Conservation (phyloP, 2,888 invertebrate genomes). For the Liopterus haemorrhoidalis region DNA sequence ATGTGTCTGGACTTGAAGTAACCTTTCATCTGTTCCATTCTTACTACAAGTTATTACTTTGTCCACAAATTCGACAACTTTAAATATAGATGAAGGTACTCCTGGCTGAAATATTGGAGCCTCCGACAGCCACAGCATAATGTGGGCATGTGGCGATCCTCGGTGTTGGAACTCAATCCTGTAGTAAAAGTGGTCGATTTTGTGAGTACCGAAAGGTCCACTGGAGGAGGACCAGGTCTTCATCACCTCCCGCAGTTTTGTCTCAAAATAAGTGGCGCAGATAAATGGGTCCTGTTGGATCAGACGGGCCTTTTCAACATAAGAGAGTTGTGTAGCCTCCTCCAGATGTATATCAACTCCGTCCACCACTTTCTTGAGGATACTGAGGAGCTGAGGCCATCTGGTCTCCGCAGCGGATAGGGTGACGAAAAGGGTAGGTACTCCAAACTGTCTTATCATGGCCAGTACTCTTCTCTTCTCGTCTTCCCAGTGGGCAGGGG, state of each 20-base stretch:
- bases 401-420: conserved; percentile 26
- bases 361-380: conserved; percentile 15
- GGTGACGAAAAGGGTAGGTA: conserved; percentile 25
- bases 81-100: too few species aligned
- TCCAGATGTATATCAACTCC: conserved; percentile 19
- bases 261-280: conserved; percentile 26
- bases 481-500: conserved; percentile 32
- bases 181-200: conserved; percentile 28
- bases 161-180: conserved; percentile 36
- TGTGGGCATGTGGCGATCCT: conserved; percentile 35
- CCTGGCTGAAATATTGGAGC: too few species aligned
- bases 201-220: conserved; percentile 28
- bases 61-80: conserved; percentile 23
- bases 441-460: conserved; percentile 26
- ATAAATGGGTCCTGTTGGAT: conserved; percentile 32
- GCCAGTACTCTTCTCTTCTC: conserved; percentile 29
- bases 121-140: conserved; percentile 34
- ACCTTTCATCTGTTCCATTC: conserved; percentile 19
- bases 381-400: conserved; percentile 25
- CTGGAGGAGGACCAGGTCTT: conserved; percentile 15
- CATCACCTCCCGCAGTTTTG: conserved; percentile 1
- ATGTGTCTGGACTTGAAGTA: conserved; percentile 26
- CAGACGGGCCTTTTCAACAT: conserved; percentile 26
- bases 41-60: conserved; percentile 29
- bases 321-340: conserved; percentile 18